Base-by-base conservation (phyloP, 2,113 vertebrate species). In the Clupea harengus region DNA sequence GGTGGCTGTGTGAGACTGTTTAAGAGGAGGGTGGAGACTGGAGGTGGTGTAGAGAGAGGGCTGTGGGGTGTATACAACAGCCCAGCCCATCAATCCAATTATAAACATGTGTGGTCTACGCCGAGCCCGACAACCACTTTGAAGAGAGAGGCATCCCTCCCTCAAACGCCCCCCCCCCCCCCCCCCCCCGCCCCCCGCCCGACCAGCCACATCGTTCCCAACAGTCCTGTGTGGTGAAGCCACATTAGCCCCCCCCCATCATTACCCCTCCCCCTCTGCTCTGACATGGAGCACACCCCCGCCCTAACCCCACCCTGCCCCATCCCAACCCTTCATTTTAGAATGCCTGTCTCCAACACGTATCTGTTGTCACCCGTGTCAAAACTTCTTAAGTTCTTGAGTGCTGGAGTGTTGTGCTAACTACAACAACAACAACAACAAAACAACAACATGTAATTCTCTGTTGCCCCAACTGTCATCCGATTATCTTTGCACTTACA, bases 21-120 rank as follows among this genome's bases (percentile, higher is more conserved):
- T 81, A 86, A 87, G 89, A 44, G 47, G 81, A 82, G 46, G 75
- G 83, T 57, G 83, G 64, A 28, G 64, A 28, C 64, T 64, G 22
- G 22, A 64, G 57, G 64, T 72, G 64, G 64, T 32, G n/a, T 25
- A 72, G 11, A 72, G 64, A 72, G 10, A 67, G 22, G 13, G 22
- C 75, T 85, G 28, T 39, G 85, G 83, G 81, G 86, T 86, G 83
- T 87, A 87, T 87, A 90, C 88, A 86, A 85, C 46, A 87, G 80
- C 86, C 84, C 85, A 83, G 54, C 84, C 86, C 81, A 86, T 85
- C 83, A 82, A 83, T 82, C 88, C 84, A 85, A 90, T 83, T 90
- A 87, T 90, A 90, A 90, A 90, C 87, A 87, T 86, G 87, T 90
- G 85, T 88, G 88, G 89, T 89, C 44, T 85, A 32, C 5, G 85